A percentile compares a stretch with the other conserved stretches of the same genome.
These are phyloP conservation scores for Cygnus atratus DNA, from an alignment of 2,113 vertebrate species.

Conservation along the genomic window DNA sequence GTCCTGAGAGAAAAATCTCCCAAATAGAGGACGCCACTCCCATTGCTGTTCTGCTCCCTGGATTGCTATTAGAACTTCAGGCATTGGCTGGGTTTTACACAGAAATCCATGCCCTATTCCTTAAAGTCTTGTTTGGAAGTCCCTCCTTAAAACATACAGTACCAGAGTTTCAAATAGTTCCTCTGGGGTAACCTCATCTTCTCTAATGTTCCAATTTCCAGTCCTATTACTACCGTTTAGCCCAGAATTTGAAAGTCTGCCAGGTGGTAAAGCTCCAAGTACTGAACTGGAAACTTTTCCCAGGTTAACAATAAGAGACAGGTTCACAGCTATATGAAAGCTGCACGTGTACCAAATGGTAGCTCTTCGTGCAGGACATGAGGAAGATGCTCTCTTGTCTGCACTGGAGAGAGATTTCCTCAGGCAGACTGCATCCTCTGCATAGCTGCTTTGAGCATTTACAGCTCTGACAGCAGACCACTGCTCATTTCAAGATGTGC, in stretches of 20 bases:
- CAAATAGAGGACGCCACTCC: background rate
- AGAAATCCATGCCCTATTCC: background rate
- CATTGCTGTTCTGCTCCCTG: background rate
- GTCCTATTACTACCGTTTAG: background rate
- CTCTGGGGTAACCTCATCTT: background rate
- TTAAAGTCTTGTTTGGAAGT: background rate
- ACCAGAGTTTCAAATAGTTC: background rate
- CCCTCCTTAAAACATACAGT: background rate
- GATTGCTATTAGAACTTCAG: background rate
- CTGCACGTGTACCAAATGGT: accelerated
- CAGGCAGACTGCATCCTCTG: background rate
- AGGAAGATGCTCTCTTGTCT: background rate
- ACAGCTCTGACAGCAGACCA: background rate
- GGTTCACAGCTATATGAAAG: background rate
- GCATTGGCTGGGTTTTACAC: background rate
- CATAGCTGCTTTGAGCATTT: background rate
- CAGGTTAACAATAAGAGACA: background rate
- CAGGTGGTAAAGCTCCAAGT: background rate
- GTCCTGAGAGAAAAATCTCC: background rate
- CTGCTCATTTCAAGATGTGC: accelerated
- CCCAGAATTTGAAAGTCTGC: background rate
- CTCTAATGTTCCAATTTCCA: background rate
- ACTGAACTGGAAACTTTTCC: background rate
- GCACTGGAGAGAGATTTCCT: accelerated
- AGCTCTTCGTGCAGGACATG: background rate